Base-by-base conservation (phyloP, 2,888 invertebrate genomes). In the Hoplodrina blanda region DNA sequence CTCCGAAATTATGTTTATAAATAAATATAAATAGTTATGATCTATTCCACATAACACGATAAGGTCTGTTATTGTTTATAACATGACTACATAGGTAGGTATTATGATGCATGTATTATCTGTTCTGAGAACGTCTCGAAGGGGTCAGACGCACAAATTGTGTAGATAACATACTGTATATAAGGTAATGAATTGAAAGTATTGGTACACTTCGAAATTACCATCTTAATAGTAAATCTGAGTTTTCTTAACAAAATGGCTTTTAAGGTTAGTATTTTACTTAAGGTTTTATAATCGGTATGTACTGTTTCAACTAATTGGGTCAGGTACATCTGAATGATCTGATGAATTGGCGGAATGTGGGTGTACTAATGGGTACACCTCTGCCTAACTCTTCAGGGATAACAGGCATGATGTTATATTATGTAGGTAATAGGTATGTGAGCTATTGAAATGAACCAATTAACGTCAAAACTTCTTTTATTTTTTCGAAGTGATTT, bases 191-290 rank as follows among this genome's bases (percentile, higher is more conserved):
- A 44, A 62, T 50, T 44, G 30, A 61, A 54, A 61, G 6, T 25
- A 0, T 41, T 62, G n/a, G 50, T 25, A 46, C 33, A 64, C 20
- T 55, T 33, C 4, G 4, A 17, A 56, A 52, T 62, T 46, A 41
- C 53, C 19, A 30, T n/a, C 10, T 50, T 37, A 7, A 44, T 33
- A 1, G 50, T 55, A 53, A 55, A 57, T 65, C 54, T 15, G 11
- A n/a, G 19, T 49, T 61, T 59, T 68, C 6, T 55, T 11, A 10
- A 50, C 52, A 76, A 69, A 2, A 81, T 81, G 81, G 81, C 77
- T 54, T 70, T 80, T 30, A 81, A 83, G 77, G 81, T 83, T 17
- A 73, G 81, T 80, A 50, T 52, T 20, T 25, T 46, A n/a, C 30
- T 33, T n/a, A 46, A 46, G 46, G 46, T 46, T 46, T 46, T 15